A percentile compares a stretch with the other conserved stretches of the same genome.
Evolutionary conservation across 2,797 vertebrate genomes (phyloP).

Genomic region (Melanotaenia parkinsoni): DNA sequence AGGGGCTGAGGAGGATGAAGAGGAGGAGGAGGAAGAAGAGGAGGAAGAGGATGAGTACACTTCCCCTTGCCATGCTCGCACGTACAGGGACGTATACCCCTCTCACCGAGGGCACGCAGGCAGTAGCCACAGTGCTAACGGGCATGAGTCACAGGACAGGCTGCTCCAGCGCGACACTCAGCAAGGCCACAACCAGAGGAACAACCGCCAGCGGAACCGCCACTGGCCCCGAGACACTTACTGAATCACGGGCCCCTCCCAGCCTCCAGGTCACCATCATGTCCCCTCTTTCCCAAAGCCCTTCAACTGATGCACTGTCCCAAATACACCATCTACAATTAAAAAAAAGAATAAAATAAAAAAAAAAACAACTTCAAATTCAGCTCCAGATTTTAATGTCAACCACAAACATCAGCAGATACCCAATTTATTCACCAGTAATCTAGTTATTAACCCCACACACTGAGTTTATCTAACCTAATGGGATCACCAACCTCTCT

Average conservation of each 20-base stretch:
- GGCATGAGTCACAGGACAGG: constrained; percentile 89
- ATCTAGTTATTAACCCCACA: constrained; percentile 23
- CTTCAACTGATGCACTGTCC: constrained; percentile 20
- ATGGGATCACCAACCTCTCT: constrained; percentile 20
- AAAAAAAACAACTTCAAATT: not conserved
- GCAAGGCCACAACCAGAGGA: constrained; percentile 90
- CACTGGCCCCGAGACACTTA: constrained; percentile 96
- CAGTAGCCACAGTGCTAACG: constrained; percentile 87
- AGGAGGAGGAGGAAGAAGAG: constrained; percentile 74
- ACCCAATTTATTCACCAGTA: constrained; percentile 36
- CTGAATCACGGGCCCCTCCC: constrained; percentile 70
- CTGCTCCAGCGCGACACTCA: constrained; percentile 89
- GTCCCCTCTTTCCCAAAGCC: constrained; percentile 22
- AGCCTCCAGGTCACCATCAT: constrained; percentile 29
- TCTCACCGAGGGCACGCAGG: constrained; percentile 88
- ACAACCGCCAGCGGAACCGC: constrained; percentile 92
- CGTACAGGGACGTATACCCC: constrained; percentile 92
- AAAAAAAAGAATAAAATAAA: not conserved
- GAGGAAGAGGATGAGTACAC: constrained; percentile 77
- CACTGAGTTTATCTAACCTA: constrained; percentile 25
- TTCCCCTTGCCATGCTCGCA: constrained; percentile 79
- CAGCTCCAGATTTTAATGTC: not conserved
- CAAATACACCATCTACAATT: constrained; percentile 8
- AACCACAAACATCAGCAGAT: constrained; percentile 33
- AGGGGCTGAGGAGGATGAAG: constrained; percentile 84